Base-by-base conservation (phyloP, 1,140 invertebrate genomes). In the Trypoxylus dichotomus region DNA sequence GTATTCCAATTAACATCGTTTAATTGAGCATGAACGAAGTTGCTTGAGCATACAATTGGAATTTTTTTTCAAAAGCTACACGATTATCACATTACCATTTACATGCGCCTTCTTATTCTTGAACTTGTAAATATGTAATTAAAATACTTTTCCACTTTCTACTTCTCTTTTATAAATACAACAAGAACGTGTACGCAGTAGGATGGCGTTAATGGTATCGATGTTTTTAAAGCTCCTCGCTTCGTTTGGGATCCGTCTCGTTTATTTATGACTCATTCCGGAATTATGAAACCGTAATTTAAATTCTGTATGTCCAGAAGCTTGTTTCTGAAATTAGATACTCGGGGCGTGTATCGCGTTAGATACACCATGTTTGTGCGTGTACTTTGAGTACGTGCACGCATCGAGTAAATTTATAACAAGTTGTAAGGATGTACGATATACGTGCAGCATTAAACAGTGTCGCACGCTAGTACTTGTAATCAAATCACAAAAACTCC, bases 241-340 rank as follows among this genome's bases (percentile, higher is more conserved):
- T 1, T 24, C 24, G 27, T 68, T 29, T 29, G 15, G 25, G 60
- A 68, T 68, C 21, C 24, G 60, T 68, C 25, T 68, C 60, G 25
- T 5, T 68, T 68, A 68, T 68, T 68, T 68, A 68, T 68, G 60
- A 68, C 3, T 68, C 60, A 68, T 29, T 68, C 60, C 24, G 60
- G 60, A 68, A 68, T 68, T 68, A 68, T 25, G 60, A 68, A 68
- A 68, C 19, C 21, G 24, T 68, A 24, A 68, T 68, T 68, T 68
- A 68, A 68, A 68, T 25, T 54, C 47, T 68, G 21, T 68, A 60
- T 24, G 13, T 29, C 24, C 60, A 29, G 60, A 29, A 68, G 60
- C 60, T 54, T 68, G 60, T 68, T 68, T 29, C 13, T 68, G 60
- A 68, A 68, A 68, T 68, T 68, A 68, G 60, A 68, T 68, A 68